phyloP scores from a whole-genome alignment of 2,888 invertebrate species.

The Stenchaetothrips biformis region DNA sequence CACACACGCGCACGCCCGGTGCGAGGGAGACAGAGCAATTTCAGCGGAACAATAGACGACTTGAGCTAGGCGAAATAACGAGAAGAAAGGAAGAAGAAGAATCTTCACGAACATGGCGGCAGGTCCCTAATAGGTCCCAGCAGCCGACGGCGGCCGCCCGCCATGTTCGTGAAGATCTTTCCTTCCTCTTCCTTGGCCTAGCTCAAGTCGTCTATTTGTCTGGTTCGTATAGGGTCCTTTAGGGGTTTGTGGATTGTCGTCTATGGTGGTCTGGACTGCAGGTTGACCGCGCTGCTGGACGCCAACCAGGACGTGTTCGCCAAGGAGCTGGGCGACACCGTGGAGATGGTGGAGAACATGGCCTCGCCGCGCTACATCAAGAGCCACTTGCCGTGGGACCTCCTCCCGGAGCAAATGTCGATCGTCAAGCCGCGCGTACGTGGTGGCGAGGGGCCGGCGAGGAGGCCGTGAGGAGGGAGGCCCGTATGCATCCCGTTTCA shows the following conservation, averaged over 20 bases:
- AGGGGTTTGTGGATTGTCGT: no score
- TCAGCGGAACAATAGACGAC: neutral
- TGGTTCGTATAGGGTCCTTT: no score
- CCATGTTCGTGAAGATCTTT: no score
- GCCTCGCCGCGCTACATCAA: conserved; percentile 68
- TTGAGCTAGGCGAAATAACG: no score
- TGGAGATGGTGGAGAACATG: conserved; percentile 63
- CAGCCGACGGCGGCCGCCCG: no score
- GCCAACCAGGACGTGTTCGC: conserved; percentile 57
- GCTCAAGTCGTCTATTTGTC: no score
- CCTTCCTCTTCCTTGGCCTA: no score
- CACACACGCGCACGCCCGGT: neutral
- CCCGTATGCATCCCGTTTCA: neutral
- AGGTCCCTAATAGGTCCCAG: no score
- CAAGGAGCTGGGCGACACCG: conserved; percentile 59
- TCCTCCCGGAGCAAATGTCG: conserved; percentile 60
- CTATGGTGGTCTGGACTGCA: conserved; percentile 33
- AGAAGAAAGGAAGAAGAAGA: no score
- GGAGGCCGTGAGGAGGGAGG: no score
- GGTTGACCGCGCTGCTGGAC: conserved; percentile 57
- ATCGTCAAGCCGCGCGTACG: conserved; percentile 65
- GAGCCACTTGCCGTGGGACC: conserved; percentile 66
- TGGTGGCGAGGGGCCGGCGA: neutral
- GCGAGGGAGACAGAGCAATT: no score
- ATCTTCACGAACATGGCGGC: no score